A percentile compares a stretch with the other conserved stretches of the same genome.
Evolutionary conservation across 2,888 invertebrate species (phyloP).

Genomic region (Acutogordius australiensis): DNA sequence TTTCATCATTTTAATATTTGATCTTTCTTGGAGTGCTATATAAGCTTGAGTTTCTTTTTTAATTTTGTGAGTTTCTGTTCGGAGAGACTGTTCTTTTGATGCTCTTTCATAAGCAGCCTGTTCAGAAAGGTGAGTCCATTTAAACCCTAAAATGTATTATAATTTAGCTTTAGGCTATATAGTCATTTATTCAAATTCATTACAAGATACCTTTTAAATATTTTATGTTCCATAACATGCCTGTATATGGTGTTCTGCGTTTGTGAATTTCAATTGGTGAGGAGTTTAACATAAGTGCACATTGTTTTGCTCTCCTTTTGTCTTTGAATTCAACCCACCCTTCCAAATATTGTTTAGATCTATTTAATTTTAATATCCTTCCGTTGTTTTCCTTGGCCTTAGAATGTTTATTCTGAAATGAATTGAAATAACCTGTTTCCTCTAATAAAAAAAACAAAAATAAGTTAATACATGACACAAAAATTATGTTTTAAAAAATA

Average conservation of each 20-base stretch:
- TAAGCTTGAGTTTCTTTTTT: slow-evolving; percentile 18
- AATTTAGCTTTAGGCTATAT: too few species aligned
- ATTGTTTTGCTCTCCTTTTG: slow-evolving; percentile 39
- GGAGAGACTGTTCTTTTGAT: slow-evolving; percentile 20
- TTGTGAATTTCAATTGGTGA: slow-evolving; percentile 15
- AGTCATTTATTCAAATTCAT: too few species aligned
- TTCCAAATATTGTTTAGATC: slow-evolving; percentile 31
- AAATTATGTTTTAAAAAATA: too few species aligned
- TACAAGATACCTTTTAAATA: slow-evolving; percentile 20
- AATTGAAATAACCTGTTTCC: too few species aligned
- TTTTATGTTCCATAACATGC: slow-evolving; percentile 24
- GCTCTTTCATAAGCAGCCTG: slow-evolving; percentile 22
- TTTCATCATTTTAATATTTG: too few species aligned
- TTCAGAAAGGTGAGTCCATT: slow-evolving; percentile 23
- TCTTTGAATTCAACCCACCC: slow-evolving; percentile 82
- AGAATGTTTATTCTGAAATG: too few species aligned
- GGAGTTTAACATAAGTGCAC: not conserved
- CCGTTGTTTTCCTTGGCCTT: too few species aligned
- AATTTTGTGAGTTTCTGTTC: slow-evolving; percentile 22
- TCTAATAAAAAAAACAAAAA: too few species aligned
- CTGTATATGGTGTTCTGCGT: slow-evolving; percentile 19
- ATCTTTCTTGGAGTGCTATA: too few species aligned
- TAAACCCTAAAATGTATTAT: slow-evolving; percentile 21
- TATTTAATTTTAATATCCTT: too few species aligned
- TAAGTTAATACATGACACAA: too few species aligned